Evolutionary conservation across 2,888 invertebrate genomes (phyloP).

Genomic region (Troilus luridus): DNA sequence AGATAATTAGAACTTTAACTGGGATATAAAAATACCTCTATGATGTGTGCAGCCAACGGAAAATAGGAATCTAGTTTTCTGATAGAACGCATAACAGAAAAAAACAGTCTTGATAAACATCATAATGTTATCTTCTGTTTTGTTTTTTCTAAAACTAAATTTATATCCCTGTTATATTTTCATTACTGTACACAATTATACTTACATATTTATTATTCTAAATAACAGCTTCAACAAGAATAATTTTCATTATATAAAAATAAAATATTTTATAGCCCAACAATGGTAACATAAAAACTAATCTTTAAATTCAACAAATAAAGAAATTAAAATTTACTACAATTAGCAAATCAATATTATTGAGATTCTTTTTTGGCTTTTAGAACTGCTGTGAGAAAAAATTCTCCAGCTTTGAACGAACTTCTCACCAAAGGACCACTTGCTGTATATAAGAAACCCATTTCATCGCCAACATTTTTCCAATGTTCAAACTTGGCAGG

Average conservation of each 20-base stretch:
- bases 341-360: not conserved
- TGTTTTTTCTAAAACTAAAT: not conserved
- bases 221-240: not conserved
- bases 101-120: not conserved
- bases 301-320: not conserved
- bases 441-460: constrained; percentile 97
- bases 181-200: not conserved
- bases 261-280: not conserved
- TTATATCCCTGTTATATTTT: not conserved
- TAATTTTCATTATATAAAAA: not conserved
- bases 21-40: not conserved
- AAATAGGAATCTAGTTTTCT: not conserved
- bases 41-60: not conserved
- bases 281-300: not conserved
- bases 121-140: not conserved
- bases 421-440: constrained; percentile 97
- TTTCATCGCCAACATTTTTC: constrained; percentile 83
- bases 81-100: not conserved
- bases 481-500: constrained; percentile 92
- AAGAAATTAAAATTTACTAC: not conserved
- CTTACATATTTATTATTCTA: not conserved
- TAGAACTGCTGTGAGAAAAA: constrained; percentile 86
- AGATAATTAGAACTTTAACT: not conserved
- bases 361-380: constrained; percentile 68
- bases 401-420: constrained; percentile 98